Conservation (phyloP, 2,797 vertebrate species). For the Dendrocincla tyrannina region DNA sequence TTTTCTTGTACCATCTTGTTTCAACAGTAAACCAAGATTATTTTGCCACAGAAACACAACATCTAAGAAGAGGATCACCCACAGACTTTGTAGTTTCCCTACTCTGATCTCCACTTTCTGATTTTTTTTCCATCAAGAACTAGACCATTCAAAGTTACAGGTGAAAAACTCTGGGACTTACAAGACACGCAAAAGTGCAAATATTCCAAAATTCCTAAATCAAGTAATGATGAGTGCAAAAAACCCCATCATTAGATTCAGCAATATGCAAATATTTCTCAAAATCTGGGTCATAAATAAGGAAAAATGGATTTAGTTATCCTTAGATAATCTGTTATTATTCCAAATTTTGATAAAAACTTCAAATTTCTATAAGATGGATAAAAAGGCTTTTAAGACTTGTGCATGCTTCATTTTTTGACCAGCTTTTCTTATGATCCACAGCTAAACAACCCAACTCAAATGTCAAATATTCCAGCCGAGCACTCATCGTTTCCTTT, state of each 20-base stretch:
- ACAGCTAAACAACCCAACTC: not conserved
- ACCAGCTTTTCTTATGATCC: not conserved
- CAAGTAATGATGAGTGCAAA: not conserved
- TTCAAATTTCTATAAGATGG: not conserved
- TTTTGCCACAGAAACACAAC: not conserved
- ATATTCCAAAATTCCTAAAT: not conserved
- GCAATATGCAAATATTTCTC: not conserved
- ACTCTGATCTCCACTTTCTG: not conserved
- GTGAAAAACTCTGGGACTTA: not conserved
- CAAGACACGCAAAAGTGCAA: not conserved
- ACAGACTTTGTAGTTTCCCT: not conserved
- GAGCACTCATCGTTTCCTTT: slow-evolving; percentile 27
- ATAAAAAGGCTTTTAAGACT: not conserved
- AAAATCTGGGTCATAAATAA: not conserved
- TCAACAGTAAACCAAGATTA: not conserved
- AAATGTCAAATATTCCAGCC: slow-evolving; percentile 52
- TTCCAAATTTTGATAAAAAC: not conserved
- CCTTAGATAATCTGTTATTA: not conserved
- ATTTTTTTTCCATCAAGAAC: not conserved
- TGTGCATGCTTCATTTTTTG: not conserved
- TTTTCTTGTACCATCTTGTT: not conserved
- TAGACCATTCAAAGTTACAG: not conserved
- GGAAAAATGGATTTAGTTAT: not conserved
- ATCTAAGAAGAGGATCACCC: not conserved
- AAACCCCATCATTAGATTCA: not conserved